phyloP scores from a whole-genome alignment of 2,797 vertebrate species.

The Potorous gilbertii region DNA sequence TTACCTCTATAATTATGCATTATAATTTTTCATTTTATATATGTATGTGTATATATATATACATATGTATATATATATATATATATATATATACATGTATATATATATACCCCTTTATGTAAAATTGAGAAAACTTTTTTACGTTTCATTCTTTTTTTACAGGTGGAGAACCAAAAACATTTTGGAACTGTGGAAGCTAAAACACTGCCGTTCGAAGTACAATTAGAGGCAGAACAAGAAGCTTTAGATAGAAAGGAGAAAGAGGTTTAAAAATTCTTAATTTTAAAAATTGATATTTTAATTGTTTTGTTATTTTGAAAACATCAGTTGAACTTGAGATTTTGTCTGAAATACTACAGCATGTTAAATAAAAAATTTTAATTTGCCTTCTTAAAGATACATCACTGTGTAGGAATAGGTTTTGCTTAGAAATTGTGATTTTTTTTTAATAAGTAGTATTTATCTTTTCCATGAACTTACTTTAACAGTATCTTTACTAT shows the following conservation, averaged over 20 bases:
- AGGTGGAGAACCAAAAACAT: slow-evolving; percentile 92
- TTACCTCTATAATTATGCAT: neutral
- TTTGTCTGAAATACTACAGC: slow-evolving; percentile 1
- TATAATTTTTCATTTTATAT: neutral
- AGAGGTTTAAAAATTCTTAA: slow-evolving; percentile 88
- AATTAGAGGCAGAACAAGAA: slow-evolving; percentile 95
- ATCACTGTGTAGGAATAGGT: neutral
- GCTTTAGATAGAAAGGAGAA: slow-evolving; percentile 98
- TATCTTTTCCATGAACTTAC: neutral
- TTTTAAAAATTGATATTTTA: slow-evolving; percentile 44
- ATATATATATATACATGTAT: too few relatives aligned
- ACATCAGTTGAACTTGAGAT: slow-evolving; percentile 24
- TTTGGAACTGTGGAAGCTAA: slow-evolving; percentile 86
- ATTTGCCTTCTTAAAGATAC: neutral
- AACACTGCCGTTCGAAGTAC: slow-evolving; percentile 91
- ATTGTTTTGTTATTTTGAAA: slow-evolving; percentile 45
- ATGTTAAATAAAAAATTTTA: neutral
- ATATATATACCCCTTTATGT: neutral
- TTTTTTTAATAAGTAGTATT: neutral
- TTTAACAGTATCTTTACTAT: neutral
- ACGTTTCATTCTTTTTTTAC: slow-evolving; percentile 64
- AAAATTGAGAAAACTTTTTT: slow-evolving; percentile 53
- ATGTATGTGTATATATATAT: too few relatives aligned
- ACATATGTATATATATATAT: neutral
- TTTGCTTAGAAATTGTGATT: neutral